Evolutionary conservation across 2,113 vertebrate species (phyloP).

Genomic region (Barbus barbus): DNA sequence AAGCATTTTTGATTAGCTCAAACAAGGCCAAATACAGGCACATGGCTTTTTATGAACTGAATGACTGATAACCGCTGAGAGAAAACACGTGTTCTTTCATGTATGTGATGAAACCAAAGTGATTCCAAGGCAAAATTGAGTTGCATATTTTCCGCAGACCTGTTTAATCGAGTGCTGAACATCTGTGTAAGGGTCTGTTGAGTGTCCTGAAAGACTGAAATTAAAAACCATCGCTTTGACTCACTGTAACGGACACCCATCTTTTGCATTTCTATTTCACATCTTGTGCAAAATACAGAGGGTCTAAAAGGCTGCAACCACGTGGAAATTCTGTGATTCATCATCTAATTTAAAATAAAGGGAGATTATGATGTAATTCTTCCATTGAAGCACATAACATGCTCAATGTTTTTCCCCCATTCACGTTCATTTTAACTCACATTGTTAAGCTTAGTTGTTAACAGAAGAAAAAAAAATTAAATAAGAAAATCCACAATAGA

Average conservation of each 20-base stretch:
- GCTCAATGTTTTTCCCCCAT: no score
- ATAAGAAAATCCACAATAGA: not conserved
- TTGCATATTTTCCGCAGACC: not conserved
- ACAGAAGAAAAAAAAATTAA: not conserved
- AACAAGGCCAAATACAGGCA: conserved; percentile 11
- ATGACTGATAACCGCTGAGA: conserved; percentile 4
- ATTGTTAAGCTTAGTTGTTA: not conserved
- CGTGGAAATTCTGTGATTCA: not conserved
- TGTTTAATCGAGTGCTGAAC: conserved; percentile 23
- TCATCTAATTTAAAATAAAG: not conserved
- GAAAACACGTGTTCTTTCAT: conserved; percentile 27
- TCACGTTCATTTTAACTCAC: no score
- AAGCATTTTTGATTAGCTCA: not conserved
- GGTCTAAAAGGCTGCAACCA: not conserved
- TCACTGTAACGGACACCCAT: not conserved
- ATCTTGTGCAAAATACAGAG: not conserved
- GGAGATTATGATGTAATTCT: not conserved
- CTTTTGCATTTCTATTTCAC: not conserved
- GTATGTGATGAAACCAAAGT: conserved; percentile 3
- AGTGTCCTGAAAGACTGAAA: conserved; percentile 2
- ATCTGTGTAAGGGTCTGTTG: not conserved
- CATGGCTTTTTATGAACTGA: conserved; percentile 27
- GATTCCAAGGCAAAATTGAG: no score
- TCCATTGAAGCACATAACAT: not conserved
- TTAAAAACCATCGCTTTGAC: not conserved